A percentile compares a stretch with the other conserved stretches of the same genome.
Conservation (phyloP, 2,888 invertebrate species). For the Netelia inedita region DNA sequence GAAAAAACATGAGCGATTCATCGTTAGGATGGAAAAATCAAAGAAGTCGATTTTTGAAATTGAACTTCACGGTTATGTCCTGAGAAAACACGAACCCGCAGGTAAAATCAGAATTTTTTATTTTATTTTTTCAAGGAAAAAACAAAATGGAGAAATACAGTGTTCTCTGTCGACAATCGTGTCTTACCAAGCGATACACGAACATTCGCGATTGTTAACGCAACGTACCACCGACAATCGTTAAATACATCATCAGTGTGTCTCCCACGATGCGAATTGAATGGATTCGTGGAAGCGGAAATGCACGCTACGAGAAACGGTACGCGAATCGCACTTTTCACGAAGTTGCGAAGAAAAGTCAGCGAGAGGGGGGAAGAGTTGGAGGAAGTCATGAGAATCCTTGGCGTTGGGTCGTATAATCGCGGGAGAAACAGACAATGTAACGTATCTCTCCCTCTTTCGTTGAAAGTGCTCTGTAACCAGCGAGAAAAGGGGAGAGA, state of each 20-base stretch:
- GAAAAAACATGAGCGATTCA: too few relatives aligned
- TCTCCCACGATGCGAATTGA: neutral
- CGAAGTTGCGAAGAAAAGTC: slow-evolving; percentile 5
- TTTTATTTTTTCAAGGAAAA: neutral
- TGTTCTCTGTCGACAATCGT: neutral
- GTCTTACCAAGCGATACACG: neutral
- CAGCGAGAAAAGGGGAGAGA: slow-evolving; percentile 25
- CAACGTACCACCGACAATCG: neutral
- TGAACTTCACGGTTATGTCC: neutral
- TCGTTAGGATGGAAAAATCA: neutral
- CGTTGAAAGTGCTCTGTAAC: neutral
- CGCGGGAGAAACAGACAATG: slow-evolving; percentile 29
- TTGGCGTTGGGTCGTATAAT: slow-evolving; percentile 15
- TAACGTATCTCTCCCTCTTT: slow-evolving; percentile 19
- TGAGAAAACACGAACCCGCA: too few relatives aligned
- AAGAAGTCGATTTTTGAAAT: neutral
- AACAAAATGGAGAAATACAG: neutral
- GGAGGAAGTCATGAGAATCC: slow-evolving; percentile 44
- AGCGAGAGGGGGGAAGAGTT: neutral
- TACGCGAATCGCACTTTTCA: slow-evolving; percentile 28
- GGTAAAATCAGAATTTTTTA: too few relatives aligned
- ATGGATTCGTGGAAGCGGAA: slow-evolving; percentile 14
- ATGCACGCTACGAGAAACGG: slow-evolving; percentile 22
- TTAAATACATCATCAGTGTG: neutral
- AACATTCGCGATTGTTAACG: neutral